Evolutionary conservation across 2,797 vertebrate genomes (phyloP), one percentile per base, ranked within the genome.

Genomic region (Oceanodroma leucorhoa): DNA sequence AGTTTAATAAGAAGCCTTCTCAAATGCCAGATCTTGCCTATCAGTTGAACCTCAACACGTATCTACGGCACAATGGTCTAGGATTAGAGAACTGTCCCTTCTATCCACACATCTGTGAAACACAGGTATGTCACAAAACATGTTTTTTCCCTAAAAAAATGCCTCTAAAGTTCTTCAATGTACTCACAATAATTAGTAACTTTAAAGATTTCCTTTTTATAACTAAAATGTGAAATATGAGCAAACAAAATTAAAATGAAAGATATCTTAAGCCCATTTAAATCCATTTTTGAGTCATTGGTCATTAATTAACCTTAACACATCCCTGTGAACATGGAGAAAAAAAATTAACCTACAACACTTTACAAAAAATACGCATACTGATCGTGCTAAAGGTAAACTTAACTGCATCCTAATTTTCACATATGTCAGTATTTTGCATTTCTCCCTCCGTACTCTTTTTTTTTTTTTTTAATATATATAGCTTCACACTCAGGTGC

Each of bases 291-390:
- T 27, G 27, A 78, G 32, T 20, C 46, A 48, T 9, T 5, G 5
- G 1, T 20, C 34, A 5, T 26, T 67, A 51, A 58, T 36, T 66
- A 57, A 66, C 9, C 27, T 30, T 67, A 62, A 67, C 18, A 27
- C 3, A n/a, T 4, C 30, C 21, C 32, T 36, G 11, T 3, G 29
- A 70, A 24, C 17, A 32, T 0, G 6, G 21, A 45, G 11, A 2
- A 30, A 22, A 69, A 38, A 11, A 38, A 53, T 1, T 3, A 32
- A n/a, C 11, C 46, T 32, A n/a, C 38, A 61, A 3, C 22, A 30
- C 30, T 13, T 14, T 3, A 22, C 4, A 14, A 21, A 45, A 58
- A 38, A 27, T 3, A 2, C 0, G 9, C 4, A 32, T 24, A 43
- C 7, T 5, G n/a, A 22, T 46, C 2, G 5, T 4, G 24, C 17